Evolutionary conservation across 2,888 invertebrate species (phyloP), one percentile per base, ranked within the genome.

Genomic region (Lutraria lutraria): DNA sequence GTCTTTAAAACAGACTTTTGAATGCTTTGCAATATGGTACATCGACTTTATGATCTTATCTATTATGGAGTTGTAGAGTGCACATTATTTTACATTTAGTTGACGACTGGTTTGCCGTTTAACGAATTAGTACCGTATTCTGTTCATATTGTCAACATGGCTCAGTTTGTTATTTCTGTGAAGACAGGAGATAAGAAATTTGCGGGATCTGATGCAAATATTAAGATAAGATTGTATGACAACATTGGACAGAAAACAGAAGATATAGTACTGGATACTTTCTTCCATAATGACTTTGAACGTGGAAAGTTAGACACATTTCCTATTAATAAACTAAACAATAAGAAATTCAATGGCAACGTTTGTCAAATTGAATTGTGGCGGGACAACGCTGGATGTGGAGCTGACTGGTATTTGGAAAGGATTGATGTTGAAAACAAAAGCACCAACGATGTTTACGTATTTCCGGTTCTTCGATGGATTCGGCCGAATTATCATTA

Each of bases 401-500:
- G 93, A 0, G 95, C 95, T 72, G 95, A 96, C 83, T 97, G 97
- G 97, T 97, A 94, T 86, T 94, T 96, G 52, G 95, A 96, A 79
- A 94, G 91, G 82, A 93, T 96, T 21, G 87, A 93, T 2, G 94
- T 96, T 0, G 94, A 95, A 85, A 95, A 95, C 86, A 85, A 93
- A 21, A 90, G 92, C n/a, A 93, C 93, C 0, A 94, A 94, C 80
- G 91, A 93, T 21, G 93, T 90, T 21, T 95, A 91, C 88, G 93
- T 95, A 31, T 96, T 96, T 90, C 97, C 97, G 0, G 94, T 97
- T 4, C 94, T 96, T 88, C 94, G 97, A 21, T 97, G 97, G 97
- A 95, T 97, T 83, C 93, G 95, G 54, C 93, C 96, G 0, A 94
- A 96, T 79, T 93, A 93, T 54, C 95, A 95, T 56, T 97, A 97